Evolutionary conservation across 2,888 invertebrate genomes (phyloP), one percentile per base, ranked within the genome.

Genomic region (Stenodera caucasica): DNA sequence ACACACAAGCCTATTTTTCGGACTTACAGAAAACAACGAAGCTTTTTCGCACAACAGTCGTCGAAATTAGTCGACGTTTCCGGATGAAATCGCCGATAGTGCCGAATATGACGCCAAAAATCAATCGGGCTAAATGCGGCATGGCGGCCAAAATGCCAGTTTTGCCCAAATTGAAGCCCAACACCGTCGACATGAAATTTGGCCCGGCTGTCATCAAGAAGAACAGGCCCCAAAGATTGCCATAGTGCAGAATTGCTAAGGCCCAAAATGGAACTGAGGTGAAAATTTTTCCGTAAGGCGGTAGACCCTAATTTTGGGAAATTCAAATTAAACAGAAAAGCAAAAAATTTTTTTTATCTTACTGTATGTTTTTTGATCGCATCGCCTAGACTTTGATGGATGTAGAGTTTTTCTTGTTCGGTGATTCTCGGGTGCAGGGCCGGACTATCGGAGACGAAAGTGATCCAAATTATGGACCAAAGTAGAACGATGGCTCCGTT

Each of bases 361-460:
- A 87, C 87, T 82, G 85, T 84, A 64, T 84, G 82, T 49, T 69
- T 71, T 72, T 82, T 84, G 60, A 81, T 61, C 1, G 62, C 63
- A 21, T 67, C 68, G 2, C 65, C 63, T 12, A 72, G 78, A 58
- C 87, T 84, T 52, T 84, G 85, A 67, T 82, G 77, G 60, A 86
- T 86, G 64, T 82, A 81, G 8, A 75, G 73, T 56, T 76, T 81
- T 67, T 87, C 87, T 11, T 78, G 75, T 0, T 74, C 73, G 1
- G 79, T 78, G 55, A 87, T 86, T 29, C 83, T 77, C 0, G 84
- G 83, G 73, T 86, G 86, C n/a, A 79, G 68, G 2, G 79, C 79
- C 0, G 87, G 87, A 0, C 82, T 77, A 67, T 86, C 85, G 56
- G 81, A 78, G 0, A 85, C 84, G 1, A 84, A 69, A 2, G 78